phyloP scores from a whole-genome alignment of 1,140 invertebrate species.

The Ptiloglossa arizonensis region DNA sequence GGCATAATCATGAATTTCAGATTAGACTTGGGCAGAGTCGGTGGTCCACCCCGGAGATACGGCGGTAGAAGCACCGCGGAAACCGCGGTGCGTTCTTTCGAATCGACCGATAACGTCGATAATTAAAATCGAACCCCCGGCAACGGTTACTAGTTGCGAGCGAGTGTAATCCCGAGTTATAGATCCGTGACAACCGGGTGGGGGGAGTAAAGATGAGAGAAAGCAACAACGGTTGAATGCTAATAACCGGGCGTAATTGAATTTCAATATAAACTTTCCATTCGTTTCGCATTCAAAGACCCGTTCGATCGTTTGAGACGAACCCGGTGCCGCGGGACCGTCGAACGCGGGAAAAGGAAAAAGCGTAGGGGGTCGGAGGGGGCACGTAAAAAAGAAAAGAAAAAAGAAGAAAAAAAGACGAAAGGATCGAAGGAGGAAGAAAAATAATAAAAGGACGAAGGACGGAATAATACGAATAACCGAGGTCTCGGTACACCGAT shows the following conservation, averaged over 20 bases:
- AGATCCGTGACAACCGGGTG: constrained; percentile 9
- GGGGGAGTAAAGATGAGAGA: neutral
- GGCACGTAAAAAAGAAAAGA: too few species aligned
- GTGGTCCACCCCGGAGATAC: too few species aligned
- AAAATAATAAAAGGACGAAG: neutral
- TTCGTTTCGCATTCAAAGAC: constrained; percentile 36
- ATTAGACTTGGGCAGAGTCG: neutral
- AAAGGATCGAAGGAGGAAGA: too few species aligned
- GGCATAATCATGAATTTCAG: constrained; percentile 36
- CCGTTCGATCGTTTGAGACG: constrained; percentile 24
- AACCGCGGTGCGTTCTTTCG: neutral
- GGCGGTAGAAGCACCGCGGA: too few species aligned
- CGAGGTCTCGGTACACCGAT: neutral
- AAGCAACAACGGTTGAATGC: constrained; percentile 15
- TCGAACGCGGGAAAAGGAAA: too few species aligned
- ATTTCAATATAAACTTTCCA: constrained; percentile 36
- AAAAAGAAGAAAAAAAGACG: too few species aligned
- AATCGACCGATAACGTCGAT: neutral
- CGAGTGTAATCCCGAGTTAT: neutral
- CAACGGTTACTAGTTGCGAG: neutral
- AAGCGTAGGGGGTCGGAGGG: too few species aligned
- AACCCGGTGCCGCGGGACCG: neutral
- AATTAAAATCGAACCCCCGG: constrained; percentile 7
- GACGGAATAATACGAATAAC: constrained; percentile 14
- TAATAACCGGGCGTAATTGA: constrained; percentile 35